A percentile compares a stretch with the other conserved stretches of the same genome.
These are phyloP conservation scores for Lepidothrix coronata DNA, from an alignment of 2,113 vertebrate genomes.

Conservation along the genomic window DNA sequence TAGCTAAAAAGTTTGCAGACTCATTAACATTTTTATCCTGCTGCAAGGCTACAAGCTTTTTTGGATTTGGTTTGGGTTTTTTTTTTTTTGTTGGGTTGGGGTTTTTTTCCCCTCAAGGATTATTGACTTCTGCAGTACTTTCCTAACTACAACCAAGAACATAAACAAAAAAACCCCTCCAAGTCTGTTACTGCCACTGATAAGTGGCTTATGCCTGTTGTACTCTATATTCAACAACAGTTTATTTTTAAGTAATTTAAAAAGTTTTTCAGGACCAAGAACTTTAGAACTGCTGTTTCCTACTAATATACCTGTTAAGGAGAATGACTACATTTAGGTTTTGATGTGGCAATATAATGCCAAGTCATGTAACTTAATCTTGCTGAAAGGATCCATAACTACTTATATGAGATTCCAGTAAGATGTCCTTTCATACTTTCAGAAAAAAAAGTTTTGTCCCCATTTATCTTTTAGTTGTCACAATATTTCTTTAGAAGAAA, in stretches of 20 bases:
- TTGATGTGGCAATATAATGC: background rate
- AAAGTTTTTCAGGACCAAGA: background rate
- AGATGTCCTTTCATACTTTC: background rate
- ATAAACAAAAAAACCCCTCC: background rate
- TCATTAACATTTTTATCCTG: background rate
- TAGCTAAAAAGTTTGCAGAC: background rate
- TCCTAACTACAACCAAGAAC: background rate
- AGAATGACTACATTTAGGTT: background rate
- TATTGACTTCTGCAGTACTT: background rate
- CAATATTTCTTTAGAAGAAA: background rate
- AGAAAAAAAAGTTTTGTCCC: background rate
- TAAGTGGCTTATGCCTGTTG: background rate
- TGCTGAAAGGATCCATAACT: background rate
- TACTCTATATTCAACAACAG: background rate
- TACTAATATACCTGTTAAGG: background rate
- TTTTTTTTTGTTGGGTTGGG: background rate
- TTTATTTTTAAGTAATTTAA: background rate
- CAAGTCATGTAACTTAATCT: background rate
- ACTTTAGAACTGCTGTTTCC: background rate
- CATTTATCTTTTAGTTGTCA: background rate
- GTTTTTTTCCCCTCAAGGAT: background rate
- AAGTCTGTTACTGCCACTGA: background rate
- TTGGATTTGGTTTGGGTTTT: background rate
- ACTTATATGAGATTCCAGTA: background rate
- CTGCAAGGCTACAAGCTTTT: background rate